Conservation (phyloP, 1,140 invertebrate species). For the Penaeus vannamei region DNA sequence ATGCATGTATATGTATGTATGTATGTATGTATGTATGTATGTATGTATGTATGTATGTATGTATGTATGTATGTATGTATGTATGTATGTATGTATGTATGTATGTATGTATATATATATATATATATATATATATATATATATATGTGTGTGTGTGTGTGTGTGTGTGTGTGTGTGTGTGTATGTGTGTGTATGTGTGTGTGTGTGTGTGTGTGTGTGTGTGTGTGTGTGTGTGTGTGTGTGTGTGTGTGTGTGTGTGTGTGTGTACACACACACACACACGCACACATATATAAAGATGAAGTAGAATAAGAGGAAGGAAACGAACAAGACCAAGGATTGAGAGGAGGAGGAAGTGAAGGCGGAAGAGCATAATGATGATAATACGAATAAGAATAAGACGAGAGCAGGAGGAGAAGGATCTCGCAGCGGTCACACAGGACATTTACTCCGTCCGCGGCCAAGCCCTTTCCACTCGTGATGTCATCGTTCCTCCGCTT, state of each 20-base stretch:
- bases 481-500: no score
- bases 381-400: not conserved
- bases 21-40: slow-evolving; percentile 14
- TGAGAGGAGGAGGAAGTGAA: not conserved
- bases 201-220: no score
- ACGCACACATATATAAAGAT: not conserved
- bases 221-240: no score
- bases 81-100: slow-evolving; percentile 16
- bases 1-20: slow-evolving; percentile 16
- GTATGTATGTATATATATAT: slow-evolving; percentile 16
- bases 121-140: slow-evolving; percentile 16
- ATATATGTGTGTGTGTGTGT: no score
- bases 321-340: no score
- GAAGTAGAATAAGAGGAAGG: not conserved
- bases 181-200: no score
- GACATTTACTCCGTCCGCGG: no score
- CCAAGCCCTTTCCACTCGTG: no score
- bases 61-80: slow-evolving; percentile 16
- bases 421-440: not conserved
- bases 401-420: not conserved
- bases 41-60: slow-evolving; percentile 16
- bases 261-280: not conserved
- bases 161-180: no score
- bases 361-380: not conserved
- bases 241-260: no score